Conservation (phyloP, 2,888 invertebrate genomes). For the Cactoblastis cactorum region DNA sequence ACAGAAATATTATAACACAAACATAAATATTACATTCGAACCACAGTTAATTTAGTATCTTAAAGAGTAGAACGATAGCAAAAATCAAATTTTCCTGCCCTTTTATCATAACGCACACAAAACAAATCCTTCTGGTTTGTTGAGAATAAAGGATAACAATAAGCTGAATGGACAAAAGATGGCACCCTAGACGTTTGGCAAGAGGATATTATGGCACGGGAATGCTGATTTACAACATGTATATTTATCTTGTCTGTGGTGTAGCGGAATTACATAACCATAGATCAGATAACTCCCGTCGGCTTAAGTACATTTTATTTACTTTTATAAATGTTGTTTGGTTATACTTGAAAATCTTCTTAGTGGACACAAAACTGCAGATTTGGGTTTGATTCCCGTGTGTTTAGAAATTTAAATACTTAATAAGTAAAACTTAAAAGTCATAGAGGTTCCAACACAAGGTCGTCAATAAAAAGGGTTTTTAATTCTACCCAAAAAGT, state of each 20-base stretch:
- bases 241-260: conserved; percentile 4
- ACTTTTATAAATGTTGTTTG: no score
- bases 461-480: no score
- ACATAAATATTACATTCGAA: no score
- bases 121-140: conserved; percentile 10
- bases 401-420: no score
- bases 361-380: no score
- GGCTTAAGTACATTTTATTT: no score
- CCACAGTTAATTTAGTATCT: background rate
- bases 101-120: conserved; percentile 2
- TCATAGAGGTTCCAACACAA: no score
- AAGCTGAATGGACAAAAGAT: conserved; percentile 13
- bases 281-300: background rate
- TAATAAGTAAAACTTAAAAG: no score
- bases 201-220: background rate
- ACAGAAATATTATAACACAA: no score
- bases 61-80: background rate
- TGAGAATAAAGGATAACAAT: conserved; percentile 12
- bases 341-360: no score
- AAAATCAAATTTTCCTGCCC: conserved; percentile 6
- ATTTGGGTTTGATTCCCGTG: no score
- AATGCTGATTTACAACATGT: conserved; percentile 11
- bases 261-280: background rate
- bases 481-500: no score
- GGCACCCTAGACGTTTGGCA: background rate